These are phyloP conservation scores for Chymomyza costata DNA, from an alignment of 1,140 invertebrate species.

Conservation along the genomic window DNA sequence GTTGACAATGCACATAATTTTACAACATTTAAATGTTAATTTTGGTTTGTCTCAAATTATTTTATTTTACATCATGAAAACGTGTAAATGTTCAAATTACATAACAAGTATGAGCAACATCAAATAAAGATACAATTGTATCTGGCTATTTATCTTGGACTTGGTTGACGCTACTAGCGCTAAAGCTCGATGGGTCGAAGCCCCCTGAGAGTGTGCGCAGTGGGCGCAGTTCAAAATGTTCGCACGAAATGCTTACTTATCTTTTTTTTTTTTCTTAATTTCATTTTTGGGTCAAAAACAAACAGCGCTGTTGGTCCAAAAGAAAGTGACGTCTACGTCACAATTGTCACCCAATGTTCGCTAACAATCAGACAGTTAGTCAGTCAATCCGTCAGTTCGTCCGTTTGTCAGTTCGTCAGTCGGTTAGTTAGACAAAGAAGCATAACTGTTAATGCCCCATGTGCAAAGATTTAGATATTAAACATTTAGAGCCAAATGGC, in stretches of 20 bases:
- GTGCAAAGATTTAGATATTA: no score
- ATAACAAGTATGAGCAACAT: conserved; percentile 46
- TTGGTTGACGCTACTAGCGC: background rate
- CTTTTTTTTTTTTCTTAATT: conserved; percentile 21
- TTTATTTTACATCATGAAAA: conserved; percentile 28
- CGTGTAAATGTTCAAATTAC: conserved; percentile 61
- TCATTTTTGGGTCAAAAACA: conserved; percentile 40
- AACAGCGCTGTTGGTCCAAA: conserved; percentile 6
- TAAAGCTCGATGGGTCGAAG: conserved; percentile 4
- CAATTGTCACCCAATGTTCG: no score
- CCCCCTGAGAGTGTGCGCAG: no score
- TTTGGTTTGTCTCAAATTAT: conserved; percentile 30
- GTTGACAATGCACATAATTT: conserved; percentile 46
- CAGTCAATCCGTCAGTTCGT: no score
- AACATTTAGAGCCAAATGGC: conserved; percentile 62
- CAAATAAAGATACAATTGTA: conserved; percentile 62
- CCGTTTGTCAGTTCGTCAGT: no score
- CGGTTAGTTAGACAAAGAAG: no score
- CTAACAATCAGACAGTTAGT: no score
- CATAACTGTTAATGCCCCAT: no score
- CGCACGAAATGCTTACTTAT: conserved; percentile 56
- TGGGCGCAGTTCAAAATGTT: conserved; percentile 34
- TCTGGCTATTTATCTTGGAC: conserved; percentile 56
- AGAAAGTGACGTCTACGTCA: conserved; percentile 29
- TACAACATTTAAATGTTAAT: conserved; percentile 59